Percentiles rank a stretch among this genome's conserved stretches.
phyloP scores from a whole-genome alignment of 1,140 invertebrate species.

The Eueides isabella region DNA sequence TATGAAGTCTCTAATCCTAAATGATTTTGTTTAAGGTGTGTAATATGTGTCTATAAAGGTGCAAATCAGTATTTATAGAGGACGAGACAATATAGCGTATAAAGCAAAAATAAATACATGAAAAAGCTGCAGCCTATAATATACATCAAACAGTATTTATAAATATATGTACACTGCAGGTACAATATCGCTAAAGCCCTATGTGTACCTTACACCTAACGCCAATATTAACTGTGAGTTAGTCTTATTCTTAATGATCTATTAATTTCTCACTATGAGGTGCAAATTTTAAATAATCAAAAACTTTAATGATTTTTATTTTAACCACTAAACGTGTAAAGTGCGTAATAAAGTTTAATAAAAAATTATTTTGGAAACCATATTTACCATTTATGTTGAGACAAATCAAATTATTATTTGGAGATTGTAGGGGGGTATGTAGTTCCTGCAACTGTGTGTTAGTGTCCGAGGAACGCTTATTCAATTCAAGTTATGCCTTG shows the following conservation, averaged over 20 bases:
- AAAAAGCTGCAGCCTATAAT: background rate
- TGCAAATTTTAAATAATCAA: background rate
- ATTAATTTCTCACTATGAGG: background rate
- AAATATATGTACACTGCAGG: slow-evolving; percentile 1
- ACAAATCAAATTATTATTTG: background rate
- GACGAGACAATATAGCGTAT: background rate
- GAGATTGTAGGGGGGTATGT: background rate
- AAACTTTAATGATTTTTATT: background rate
- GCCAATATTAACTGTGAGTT: background rate
- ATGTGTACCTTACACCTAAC: background rate
- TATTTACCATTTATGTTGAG: slow-evolving; percentile 6
- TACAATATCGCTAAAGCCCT: background rate
- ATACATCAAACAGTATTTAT: background rate
- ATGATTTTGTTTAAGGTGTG: background rate
- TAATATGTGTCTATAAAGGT: background rate
- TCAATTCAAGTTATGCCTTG: background rate
- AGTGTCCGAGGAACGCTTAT: background rate
- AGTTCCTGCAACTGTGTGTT: background rate
- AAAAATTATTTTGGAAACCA: background rate
- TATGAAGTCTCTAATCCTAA: background rate
- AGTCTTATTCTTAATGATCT: background rate
- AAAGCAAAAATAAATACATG: slow-evolving; percentile 1
- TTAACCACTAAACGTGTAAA: background rate
- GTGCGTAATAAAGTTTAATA: background rate
- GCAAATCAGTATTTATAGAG: background rate